Percentiles rank a stretch among this genome's conserved stretches.
Conservation (phyloP, 2,113 vertebrate species). For the Callopanchax toddi region DNA sequence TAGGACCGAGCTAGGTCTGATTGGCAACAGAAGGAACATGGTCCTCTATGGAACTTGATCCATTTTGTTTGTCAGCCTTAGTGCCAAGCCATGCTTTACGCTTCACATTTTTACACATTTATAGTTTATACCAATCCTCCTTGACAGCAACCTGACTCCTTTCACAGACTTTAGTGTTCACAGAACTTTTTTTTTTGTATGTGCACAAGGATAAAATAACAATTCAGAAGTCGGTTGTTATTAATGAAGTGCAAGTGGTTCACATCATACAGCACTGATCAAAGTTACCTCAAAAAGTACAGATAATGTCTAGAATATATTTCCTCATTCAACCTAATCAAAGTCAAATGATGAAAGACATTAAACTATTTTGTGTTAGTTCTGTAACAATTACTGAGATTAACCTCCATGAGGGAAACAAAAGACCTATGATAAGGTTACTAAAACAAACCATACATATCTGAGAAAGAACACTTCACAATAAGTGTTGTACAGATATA, state of each 20-base stretch:
- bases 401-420: constrained; percentile 37
- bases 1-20: too few relatives aligned
- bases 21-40: too few relatives aligned
- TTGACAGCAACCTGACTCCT: too few relatives aligned
- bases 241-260: constrained; percentile 53
- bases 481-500: constrained; percentile 46
- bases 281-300: constrained; percentile 66
- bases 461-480: constrained; percentile 24
- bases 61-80: too few relatives aligned
- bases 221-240: constrained; percentile 62
- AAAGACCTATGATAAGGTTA: constrained; percentile 27
- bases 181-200: too few relatives aligned
- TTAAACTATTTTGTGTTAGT: constrained; percentile 41
- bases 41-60: too few relatives aligned
- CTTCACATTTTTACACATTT: too few relatives aligned
- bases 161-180: constrained; percentile 29
- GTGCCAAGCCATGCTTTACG: too few relatives aligned
- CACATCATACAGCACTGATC: constrained; percentile 62
- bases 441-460: constrained; percentile 30
- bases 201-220: constrained; percentile 45
- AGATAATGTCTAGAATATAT: constrained; percentile 60
- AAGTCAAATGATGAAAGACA: constrained; percentile 52
- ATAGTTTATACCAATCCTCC: too few relatives aligned
- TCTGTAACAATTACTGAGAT: constrained; percentile 58
- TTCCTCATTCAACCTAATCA: constrained; percentile 19